Evolutionary conservation across 2,888 invertebrate species (phyloP), one percentile per base, ranked within the genome.

Genomic region (Linhomoeus sp.): DNA sequence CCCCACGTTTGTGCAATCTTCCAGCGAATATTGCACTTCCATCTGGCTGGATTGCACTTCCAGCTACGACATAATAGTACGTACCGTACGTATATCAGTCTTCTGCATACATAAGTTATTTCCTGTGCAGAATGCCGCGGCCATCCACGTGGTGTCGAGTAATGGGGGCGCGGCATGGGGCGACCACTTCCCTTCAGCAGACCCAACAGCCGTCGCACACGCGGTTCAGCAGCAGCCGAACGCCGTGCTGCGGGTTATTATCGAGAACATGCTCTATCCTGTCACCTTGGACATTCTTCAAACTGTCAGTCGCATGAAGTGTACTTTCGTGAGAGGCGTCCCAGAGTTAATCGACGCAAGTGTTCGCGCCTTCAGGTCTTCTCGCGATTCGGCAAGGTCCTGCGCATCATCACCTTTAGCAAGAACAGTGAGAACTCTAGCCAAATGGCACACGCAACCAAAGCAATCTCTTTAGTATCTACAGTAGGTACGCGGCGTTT

Each of bases 341-440:
- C n/a, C n/a, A n/a, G n/a, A n/a, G n/a, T n/a, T n/a, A n/a, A n/a
- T n/a, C n/a, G n/a, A n/a, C n/a, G n/a, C 7, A 29, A 29, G 29
- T 29, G 5, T 29, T 5, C 12, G 29, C 7, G 2, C 9, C 75
- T 75, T 62, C 80, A 92, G 76, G 88, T 97, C 70, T 97, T 97
- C 76, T 86, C 88, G 62, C 79, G 92, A 59, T 92, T 84, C 71
- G 97, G 97, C 62, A 92, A 90, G 74, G 92, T 99, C 63, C 76
- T 94, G 65, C 92, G 94, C 73, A 94, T 99, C 65, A 94, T 99
- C 67, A 99, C 94, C 60, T 99, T 97, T 75, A 94, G 87, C 64
- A 99, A 97, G 76, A 97, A 97, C 72, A 90, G 92, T 87, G 76
- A 66, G 14, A 38, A 23, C 2, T 37, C 33, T 23, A 17, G 33